Conservation (phyloP, 1,140 invertebrate genomes). For the Papilio polyxenes region DNA sequence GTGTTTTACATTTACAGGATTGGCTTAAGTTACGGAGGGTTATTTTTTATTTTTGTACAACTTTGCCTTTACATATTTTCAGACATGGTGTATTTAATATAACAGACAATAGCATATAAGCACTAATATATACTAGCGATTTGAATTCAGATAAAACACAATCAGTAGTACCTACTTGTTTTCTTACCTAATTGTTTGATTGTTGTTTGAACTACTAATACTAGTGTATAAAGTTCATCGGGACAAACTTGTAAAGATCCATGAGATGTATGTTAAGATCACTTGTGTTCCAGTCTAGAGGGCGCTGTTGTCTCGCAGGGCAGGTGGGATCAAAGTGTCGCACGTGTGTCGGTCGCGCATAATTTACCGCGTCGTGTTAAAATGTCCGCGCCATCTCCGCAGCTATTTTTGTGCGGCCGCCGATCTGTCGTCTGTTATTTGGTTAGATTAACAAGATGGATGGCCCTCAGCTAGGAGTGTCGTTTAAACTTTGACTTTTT, state of each 20-base stretch:
- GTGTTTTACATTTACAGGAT: not conserved
- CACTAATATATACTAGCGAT: too few species aligned
- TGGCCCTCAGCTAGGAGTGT: not conserved
- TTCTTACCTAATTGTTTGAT: too few species aligned
- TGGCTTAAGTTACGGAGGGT: not conserved
- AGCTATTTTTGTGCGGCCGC: not conserved
- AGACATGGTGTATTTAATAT: too few species aligned
- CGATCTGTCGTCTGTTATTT: constrained; percentile 5
- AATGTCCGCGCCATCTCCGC: not conserved
- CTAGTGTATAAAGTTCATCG: too few species aligned
- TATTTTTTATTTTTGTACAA: not conserved
- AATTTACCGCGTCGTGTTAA: not conserved
- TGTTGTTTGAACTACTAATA: too few species aligned
- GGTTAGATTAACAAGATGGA: constrained; percentile 23
- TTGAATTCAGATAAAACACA: too few species aligned
- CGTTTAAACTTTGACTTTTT: constrained; percentile 39
- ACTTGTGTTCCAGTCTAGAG: not conserved
- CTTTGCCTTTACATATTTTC: not conserved
- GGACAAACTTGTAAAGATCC: too few species aligned
- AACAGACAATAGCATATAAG: too few species aligned
- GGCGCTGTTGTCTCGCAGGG: not conserved
- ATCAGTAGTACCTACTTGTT: too few species aligned
- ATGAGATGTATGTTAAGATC: not conserved
- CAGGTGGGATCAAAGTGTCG: not conserved
- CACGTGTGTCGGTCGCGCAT: constrained; percentile 1